phyloP scores from a whole-genome alignment of 2,113 vertebrate species.

The Campylorhamphus procurvoides region DNA sequence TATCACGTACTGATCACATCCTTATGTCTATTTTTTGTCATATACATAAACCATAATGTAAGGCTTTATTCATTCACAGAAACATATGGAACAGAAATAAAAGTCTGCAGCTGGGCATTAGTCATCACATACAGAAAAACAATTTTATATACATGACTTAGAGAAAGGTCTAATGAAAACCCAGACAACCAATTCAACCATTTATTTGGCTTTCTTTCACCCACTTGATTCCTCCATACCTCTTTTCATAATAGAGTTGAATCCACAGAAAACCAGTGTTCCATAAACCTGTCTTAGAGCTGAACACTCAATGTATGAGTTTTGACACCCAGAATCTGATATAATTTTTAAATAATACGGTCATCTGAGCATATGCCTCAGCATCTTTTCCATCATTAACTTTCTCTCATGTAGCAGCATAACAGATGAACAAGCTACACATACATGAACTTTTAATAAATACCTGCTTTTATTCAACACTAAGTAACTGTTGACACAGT shows the following conservation, averaged over 20 bases:
- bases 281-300: neutral
- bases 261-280: neutral
- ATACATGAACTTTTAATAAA: neutral
- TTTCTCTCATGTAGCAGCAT: neutral
- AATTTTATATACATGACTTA: neutral
- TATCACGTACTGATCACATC: neutral
- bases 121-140: slow-evolving; percentile 27
- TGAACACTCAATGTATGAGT: neutral
- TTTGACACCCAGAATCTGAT: neutral
- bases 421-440: neutral
- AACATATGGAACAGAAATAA: slow-evolving; percentile 37
- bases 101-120: slow-evolving; percentile 44
- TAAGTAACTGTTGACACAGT: neutral
- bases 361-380: neutral
- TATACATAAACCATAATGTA: neutral
- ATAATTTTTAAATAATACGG: neutral
- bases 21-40: slow-evolving; percentile 34
- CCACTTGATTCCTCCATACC: neutral
- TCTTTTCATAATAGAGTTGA: neutral
- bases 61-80: slow-evolving; percentile 24
- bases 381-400: neutral
- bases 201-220: neutral
- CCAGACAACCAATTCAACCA: neutral
- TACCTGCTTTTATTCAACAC: neutral
- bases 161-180: slow-evolving; percentile 27